Percentiles rank a stretch among this genome's conserved stretches.
phyloP scores from a whole-genome alignment of 2,113 vertebrate genomes.

The Pollimyrus isidori region DNA sequence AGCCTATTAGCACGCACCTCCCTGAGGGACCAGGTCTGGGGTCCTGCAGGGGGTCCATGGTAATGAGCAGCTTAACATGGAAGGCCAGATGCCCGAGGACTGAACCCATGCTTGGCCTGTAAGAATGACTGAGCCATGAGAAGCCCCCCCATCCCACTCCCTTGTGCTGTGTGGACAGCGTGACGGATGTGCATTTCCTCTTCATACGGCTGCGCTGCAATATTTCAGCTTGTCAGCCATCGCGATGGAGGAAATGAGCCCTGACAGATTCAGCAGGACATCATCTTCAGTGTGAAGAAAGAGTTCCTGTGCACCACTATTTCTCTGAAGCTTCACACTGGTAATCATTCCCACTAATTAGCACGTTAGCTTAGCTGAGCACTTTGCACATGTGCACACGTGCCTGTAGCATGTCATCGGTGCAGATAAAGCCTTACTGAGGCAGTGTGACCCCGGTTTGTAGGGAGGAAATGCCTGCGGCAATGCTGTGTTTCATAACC shows the following conservation, averaged over 20 bases:
- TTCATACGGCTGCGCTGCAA: neutral
- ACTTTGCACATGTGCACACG: neutral
- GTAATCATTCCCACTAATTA: neutral
- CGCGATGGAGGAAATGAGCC: conserved; percentile 21
- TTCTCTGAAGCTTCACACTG: neutral
- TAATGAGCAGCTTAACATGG: neutral
- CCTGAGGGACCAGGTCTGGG: neutral
- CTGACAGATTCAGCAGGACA: neutral
- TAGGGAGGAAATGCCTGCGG: neutral
- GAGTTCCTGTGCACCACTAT: conserved; percentile 17
- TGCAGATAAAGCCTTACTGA: neutral
- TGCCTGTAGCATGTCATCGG: neutral
- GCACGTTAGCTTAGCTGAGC: neutral
- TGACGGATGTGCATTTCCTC: neutral
- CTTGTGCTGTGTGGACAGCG: neutral
- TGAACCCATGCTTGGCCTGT: neutral
- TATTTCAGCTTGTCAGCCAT: neutral
- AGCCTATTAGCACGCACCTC: neutral
- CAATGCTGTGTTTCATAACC: neutral
- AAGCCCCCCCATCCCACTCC: neutral
- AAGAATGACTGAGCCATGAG: neutral
- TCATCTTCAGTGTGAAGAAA: neutral
- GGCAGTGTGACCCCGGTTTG: neutral
- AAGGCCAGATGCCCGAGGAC: conserved; percentile 2
- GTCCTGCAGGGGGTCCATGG: neutral